Conservation (phyloP, 2,888 invertebrate genomes). For the Unio pictorum region DNA sequence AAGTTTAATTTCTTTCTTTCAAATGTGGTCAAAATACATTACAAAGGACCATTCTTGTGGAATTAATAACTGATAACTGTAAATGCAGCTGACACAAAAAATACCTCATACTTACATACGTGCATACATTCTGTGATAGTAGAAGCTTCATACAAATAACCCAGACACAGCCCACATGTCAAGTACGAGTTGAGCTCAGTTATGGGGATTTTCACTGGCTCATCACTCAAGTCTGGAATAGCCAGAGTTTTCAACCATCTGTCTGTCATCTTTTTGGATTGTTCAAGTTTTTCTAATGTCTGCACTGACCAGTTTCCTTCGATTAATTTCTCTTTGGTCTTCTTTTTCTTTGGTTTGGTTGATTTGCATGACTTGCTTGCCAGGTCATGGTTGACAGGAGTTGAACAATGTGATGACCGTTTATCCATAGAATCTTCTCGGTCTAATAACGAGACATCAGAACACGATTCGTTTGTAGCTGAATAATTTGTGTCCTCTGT, state of each 20-base stretch:
- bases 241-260: constrained; percentile 31
- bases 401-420: too few species aligned
- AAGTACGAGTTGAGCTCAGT: constrained; percentile 53
- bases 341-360: too few species aligned
- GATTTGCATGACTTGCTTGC: too few species aligned
- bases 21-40: too few species aligned
- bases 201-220: constrained; percentile 32
- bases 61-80: too few species aligned
- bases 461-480: too few species aligned
- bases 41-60: too few species aligned
- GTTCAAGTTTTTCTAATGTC: constrained; percentile 25
- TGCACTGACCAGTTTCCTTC: constrained; percentile 9
- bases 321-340: not conserved
- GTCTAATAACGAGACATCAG: too few species aligned
- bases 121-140: constrained; percentile 66
- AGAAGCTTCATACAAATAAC: constrained; percentile 62
- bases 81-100: not conserved
- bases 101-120: constrained; percentile 49
- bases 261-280: constrained; percentile 25
- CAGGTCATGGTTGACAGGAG: too few species aligned
- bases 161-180: constrained; percentile 61
- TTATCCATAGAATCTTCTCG: too few species aligned
- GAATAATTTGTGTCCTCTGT: too few species aligned
- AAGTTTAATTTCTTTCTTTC: too few species aligned
- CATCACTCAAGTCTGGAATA: constrained; percentile 21